Percentiles rank a stretch among this genome's conserved stretches.
Conservation (phyloP, 2,888 invertebrate genomes). For the Synanthedon tipuliformis region DNA sequence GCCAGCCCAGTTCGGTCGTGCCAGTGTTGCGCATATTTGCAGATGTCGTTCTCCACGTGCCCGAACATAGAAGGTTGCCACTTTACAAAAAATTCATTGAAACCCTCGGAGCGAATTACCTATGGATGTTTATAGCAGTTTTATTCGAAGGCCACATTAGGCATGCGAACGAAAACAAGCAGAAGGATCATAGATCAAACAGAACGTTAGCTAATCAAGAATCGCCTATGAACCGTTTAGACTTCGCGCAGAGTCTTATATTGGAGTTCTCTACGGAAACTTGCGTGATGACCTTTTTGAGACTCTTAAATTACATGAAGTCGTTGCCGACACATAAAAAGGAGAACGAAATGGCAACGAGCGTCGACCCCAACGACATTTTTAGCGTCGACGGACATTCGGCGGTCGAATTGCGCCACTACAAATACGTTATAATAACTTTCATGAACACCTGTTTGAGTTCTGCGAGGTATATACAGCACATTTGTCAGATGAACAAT, state of each 20-base stretch:
- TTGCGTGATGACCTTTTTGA: constrained; percentile 74
- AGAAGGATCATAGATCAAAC: constrained; percentile 32
- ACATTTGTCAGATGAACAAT: constrained; percentile 67
- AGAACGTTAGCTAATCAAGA: constrained; percentile 49
- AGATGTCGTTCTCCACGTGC: constrained; percentile 90
- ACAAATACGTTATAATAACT: constrained; percentile 82
- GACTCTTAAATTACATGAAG: constrained; percentile 74
- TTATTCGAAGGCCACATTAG: constrained; percentile 78
- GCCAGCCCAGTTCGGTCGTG: constrained; percentile 60
- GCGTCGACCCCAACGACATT: constrained; percentile 55
- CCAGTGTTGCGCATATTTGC: constrained; percentile 90
- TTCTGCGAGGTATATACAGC: constrained; percentile 75
- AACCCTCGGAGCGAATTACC: constrained; percentile 75
- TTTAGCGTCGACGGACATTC: constrained; percentile 75
- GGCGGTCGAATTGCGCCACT: constrained; percentile 84
- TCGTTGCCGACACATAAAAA: constrained; percentile 75
- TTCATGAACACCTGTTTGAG: constrained; percentile 79
- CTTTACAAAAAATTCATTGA: constrained; percentile 84
- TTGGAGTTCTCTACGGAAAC: constrained; percentile 74
- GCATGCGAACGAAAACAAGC: constrained; percentile 62
- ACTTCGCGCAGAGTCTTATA: constrained; percentile 76
- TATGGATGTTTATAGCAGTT: constrained; percentile 79
- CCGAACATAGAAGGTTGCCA: constrained; percentile 88
- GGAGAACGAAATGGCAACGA: constrained; percentile 51
- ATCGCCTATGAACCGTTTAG: constrained; percentile 69